Evolutionary conservation across 2,888 invertebrate genomes (phyloP).

Genomic region (Hypolimnas misippus): DNA sequence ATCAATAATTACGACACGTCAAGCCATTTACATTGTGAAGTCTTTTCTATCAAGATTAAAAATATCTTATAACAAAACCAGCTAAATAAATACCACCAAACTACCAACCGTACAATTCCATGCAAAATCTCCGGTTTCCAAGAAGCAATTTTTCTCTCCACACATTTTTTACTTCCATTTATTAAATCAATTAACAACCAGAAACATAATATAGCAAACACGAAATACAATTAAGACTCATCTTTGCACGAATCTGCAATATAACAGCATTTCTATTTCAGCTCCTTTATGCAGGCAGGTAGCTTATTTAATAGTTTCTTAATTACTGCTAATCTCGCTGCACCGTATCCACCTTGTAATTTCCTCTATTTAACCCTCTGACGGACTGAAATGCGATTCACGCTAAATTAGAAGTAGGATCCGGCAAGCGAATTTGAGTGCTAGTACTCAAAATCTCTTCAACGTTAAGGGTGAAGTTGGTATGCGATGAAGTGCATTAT

Average conservation of each 20-base stretch:
- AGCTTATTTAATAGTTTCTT: constrained; percentile 67
- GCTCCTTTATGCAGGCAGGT: constrained; percentile 25
- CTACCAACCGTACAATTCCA: too few species aligned
- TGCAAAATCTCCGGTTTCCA: too few species aligned
- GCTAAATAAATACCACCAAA: too few species aligned
- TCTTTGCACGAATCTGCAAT: constrained; percentile 38
- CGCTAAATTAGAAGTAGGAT: constrained; percentile 40
- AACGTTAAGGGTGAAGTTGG: constrained; percentile 37
- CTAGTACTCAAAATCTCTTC: constrained; percentile 34
- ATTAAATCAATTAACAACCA: background rate
- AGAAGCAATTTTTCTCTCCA: too few species aligned
- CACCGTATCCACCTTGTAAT: constrained; percentile 62
- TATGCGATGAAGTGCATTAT: constrained; percentile 37
- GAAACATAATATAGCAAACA: constrained; percentile 3
- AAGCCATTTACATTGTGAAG: too few species aligned
- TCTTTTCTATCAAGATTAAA: too few species aligned
- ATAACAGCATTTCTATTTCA: constrained; percentile 51
- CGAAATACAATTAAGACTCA: constrained; percentile 32
- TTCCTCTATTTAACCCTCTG: constrained; percentile 57
- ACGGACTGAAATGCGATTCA: constrained; percentile 41
- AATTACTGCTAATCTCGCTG: constrained; percentile 67
- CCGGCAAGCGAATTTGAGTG: constrained; percentile 35
- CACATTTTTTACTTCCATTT: too few species aligned
- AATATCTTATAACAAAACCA: too few species aligned
- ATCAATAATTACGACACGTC: too few species aligned